Conservation (phyloP, 37 sponge, comb jelly and placozoan species). For the Petrosia ficiformis region DNA sequence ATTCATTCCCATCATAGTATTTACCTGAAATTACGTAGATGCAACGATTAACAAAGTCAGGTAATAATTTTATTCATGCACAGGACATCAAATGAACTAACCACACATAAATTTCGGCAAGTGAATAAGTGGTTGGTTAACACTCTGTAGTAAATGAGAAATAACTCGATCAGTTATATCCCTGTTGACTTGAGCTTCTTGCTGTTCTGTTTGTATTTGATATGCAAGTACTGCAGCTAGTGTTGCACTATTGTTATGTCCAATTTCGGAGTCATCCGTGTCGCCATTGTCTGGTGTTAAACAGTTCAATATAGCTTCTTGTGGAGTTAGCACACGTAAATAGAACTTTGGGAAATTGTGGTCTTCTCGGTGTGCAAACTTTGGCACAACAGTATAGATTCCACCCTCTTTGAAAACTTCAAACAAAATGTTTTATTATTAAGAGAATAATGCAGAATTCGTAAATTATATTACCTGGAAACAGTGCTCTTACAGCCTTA, state of each 20-base stretch:
- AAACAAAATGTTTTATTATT: background rate
- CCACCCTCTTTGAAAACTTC: constrained; percentile 9
- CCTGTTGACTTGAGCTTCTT: background rate
- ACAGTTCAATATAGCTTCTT: constrained; percentile 31
- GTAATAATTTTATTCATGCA: too few species aligned
- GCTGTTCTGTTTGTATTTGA: constrained; percentile 11
- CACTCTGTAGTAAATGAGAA: constrained; percentile 11
- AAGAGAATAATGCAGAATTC: too few species aligned
- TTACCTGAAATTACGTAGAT: background rate
- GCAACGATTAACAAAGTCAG: too few species aligned
- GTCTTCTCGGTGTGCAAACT: constrained; percentile 1
- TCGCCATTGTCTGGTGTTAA: too few species aligned
- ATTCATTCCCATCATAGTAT: constrained; percentile 13
- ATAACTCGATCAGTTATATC: constrained; percentile 4
- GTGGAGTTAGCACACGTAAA: constrained; percentile 13
- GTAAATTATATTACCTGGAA: constrained; percentile 26
- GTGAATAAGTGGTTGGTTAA: constrained; percentile 2
- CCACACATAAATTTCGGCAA: constrained; percentile 35
- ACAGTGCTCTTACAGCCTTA: constrained; percentile 15
- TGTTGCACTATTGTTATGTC: background rate
- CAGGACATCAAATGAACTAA: too few species aligned
- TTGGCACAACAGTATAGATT: constrained; percentile 9
- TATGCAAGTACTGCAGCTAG: constrained; percentile 36
- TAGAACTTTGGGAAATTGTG: constrained; percentile 30
- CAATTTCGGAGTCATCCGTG: too few species aligned